Evolutionary conservation across 2,113 vertebrate species (phyloP).

Genomic region (Crypturellus undulatus): DNA sequence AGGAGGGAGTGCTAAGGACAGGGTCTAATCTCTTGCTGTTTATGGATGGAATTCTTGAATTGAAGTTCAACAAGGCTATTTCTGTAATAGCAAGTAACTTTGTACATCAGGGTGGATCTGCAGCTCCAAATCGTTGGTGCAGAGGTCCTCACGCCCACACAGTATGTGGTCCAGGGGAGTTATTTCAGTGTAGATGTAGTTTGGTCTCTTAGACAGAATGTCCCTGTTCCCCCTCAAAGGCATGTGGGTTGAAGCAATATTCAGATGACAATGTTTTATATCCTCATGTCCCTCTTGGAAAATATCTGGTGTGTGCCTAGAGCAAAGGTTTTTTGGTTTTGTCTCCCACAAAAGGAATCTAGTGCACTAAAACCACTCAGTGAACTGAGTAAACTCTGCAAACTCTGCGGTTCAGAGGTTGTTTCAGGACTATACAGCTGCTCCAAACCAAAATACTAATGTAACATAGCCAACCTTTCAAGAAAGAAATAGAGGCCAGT

Average conservation of each 20-base stretch:
- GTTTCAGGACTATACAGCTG: not conserved
- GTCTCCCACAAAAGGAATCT: not conserved
- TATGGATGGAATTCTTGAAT: not conserved
- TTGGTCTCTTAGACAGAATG: not conserved
- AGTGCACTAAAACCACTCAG: fast-evolving
- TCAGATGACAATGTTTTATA: not conserved
- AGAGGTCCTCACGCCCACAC: not conserved
- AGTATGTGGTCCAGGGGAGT: fast-evolving
- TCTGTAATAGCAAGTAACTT: not conserved
- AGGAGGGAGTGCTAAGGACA: not conserved
- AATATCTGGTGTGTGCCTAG: not conserved
- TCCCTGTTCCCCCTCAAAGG: not conserved
- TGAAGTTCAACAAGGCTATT: not conserved
- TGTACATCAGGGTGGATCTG: not conserved
- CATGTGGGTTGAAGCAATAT: fast-evolving
- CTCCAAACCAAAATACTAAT: not conserved
- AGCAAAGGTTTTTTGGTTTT: not conserved
- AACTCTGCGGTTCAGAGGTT: not conserved
- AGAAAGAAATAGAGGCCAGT: not conserved
- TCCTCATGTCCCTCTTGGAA: not conserved
- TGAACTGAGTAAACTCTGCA: not conserved
- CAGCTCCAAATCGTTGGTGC: not conserved
- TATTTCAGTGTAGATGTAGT: not conserved
- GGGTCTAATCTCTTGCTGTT: not conserved
- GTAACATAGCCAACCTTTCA: not conserved